These are phyloP conservation scores for Myotis davidii DNA, from an alignment of 2,113 vertebrate genomes.

Conservation along the genomic window DNA sequence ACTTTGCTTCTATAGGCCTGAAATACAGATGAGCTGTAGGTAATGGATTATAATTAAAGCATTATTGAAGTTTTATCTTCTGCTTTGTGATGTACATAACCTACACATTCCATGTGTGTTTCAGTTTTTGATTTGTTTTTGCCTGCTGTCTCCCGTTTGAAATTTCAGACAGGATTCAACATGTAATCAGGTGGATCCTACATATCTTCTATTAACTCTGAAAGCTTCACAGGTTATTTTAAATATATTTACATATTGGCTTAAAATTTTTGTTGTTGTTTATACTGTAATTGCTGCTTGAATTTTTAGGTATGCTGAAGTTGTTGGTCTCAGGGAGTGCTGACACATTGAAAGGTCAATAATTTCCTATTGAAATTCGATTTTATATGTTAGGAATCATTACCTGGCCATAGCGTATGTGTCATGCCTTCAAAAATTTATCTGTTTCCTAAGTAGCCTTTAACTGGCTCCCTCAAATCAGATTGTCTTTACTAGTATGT, in stretches of 20 bases:
- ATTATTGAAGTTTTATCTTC: conserved; percentile 16
- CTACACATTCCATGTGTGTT: neutral
- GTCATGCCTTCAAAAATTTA: neutral
- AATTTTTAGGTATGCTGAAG: neutral
- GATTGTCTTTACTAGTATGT: neutral
- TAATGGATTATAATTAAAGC: neutral
- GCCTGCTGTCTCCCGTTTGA: neutral
- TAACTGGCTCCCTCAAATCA: neutral
- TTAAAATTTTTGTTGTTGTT: neutral
- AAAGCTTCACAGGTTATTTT: neutral
- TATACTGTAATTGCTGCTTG: neutral
- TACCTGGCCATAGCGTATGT: neutral
- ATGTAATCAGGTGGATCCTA: neutral
- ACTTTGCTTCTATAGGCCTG: neutral
- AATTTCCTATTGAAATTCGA: conserved; percentile 17
- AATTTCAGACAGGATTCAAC: conserved; percentile 24
- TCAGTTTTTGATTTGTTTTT: conserved; percentile 38
- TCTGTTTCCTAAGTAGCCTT: neutral
- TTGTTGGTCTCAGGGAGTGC: neutral
- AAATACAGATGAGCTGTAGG: neutral
- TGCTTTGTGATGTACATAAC: conserved; percentile 28
- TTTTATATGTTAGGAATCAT: conserved; percentile 12
- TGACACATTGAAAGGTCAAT: neutral
- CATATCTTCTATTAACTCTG: conserved; percentile 9
- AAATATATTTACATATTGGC: conserved; percentile 1